Conservation (phyloP, 2,888 invertebrate genomes). For the Cheilosia vulpina region DNA sequence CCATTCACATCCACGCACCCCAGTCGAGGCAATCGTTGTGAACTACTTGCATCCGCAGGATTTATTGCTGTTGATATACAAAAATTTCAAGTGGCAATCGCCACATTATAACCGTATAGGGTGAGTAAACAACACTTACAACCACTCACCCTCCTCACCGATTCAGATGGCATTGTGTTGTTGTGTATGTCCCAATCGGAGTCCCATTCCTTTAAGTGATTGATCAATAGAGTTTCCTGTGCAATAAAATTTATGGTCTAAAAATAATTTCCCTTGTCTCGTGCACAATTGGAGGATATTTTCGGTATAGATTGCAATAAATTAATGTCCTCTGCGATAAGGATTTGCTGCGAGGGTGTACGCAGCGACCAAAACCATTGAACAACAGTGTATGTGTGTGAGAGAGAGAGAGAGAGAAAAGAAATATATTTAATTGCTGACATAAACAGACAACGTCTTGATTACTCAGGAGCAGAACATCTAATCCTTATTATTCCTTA, state of each 20-base stretch:
- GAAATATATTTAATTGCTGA: conserved; percentile 17
- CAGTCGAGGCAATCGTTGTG: conserved; percentile 36
- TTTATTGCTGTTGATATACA: conserved; percentile 51
- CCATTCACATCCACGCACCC: conserved; percentile 23
- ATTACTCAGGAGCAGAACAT: conserved; percentile 43
- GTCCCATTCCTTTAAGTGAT: conserved; percentile 64
- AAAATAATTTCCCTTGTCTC: conserved; percentile 68
- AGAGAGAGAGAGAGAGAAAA: conserved; percentile 1
- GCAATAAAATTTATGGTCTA: conserved; percentile 75
- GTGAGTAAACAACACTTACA: conserved; percentile 72
- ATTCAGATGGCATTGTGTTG: conserved; percentile 2
- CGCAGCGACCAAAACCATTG: conserved; percentile 28
- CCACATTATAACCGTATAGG: conserved; percentile 57
- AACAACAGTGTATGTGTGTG: too few relatives aligned
- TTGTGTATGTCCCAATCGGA: not conserved
- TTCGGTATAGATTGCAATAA: conserved; percentile 58
- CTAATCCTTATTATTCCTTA: conserved; percentile 60
- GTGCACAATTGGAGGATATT: conserved; percentile 12
- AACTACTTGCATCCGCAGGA: conserved; percentile 29
- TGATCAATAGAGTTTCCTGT: conserved; percentile 65
- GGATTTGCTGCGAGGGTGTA: conserved; percentile 54
- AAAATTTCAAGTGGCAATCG: conserved; percentile 72
- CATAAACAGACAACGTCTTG: conserved; percentile 47
- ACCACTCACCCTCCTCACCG: conserved; percentile 39
- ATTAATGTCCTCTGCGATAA: conserved; percentile 69